A percentile compares a stretch with the other conserved stretches of the same genome.
Evolutionary conservation across 2,888 invertebrate species (phyloP).

Genomic region (Rapana venosa): DNA sequence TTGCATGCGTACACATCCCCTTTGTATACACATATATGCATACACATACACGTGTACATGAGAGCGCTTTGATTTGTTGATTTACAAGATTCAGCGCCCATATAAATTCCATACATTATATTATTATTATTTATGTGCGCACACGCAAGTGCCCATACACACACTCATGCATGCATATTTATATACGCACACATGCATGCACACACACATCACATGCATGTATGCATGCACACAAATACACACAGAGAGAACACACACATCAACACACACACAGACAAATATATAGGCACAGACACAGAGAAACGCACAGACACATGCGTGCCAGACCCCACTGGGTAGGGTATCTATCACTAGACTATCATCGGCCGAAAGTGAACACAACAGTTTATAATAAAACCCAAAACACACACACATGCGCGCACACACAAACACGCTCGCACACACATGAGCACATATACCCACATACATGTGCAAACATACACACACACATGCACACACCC

Average conservation of each 20-base stretch:
- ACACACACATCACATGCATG: not conserved
- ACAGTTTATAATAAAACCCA: too few species aligned
- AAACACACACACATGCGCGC: not conserved
- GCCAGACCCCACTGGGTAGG: too few species aligned
- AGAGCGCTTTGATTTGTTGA: too few species aligned
- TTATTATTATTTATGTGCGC: too few species aligned
- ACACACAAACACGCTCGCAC: not conserved
- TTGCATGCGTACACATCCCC: not conserved
- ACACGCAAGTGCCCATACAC: too few species aligned
- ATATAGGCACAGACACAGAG: too few species aligned
- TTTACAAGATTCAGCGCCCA: too few species aligned
- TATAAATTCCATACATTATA: too few species aligned
- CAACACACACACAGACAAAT: slow-evolving; percentile 29
- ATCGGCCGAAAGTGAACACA: too few species aligned
- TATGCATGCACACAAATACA: not conserved
- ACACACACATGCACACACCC: slow-evolving; percentile 19
- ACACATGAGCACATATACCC: not conserved
- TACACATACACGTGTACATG: too few species aligned
- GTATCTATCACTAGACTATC: too few species aligned
- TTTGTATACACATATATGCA: not conserved
- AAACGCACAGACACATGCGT: too few species aligned
- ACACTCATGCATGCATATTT: not conserved
- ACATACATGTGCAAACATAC: not conserved
- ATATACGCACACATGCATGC: not conserved
- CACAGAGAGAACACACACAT: slow-evolving; percentile 7